Percentiles rank a stretch among this genome's conserved stretches.
Conservation (phyloP, 2,113 vertebrate genomes). For the Hassar affinis region DNA sequence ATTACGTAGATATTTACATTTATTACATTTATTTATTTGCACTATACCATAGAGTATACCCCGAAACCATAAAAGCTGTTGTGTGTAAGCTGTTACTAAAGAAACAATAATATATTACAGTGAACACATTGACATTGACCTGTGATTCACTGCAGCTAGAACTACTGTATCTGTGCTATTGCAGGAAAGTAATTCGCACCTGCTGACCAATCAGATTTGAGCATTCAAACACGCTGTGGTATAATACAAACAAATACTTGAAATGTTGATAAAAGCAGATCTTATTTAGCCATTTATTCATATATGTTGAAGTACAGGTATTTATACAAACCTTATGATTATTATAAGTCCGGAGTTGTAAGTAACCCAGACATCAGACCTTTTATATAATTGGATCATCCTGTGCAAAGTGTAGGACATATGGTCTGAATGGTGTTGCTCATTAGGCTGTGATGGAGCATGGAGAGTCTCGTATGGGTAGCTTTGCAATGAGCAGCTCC, state of each 20-base stretch:
- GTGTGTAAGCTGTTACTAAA: not conserved
- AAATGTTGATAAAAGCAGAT: not conserved
- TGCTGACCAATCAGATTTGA: not conserved
- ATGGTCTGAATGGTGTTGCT: not conserved
- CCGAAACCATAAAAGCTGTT: not conserved
- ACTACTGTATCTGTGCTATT: no score
- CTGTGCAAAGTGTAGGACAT: not conserved
- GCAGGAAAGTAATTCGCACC: not conserved
- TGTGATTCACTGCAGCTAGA: not conserved
- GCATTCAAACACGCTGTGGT: not conserved
- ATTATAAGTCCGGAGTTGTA: not conserved
- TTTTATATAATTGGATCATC: constrained; percentile 9
- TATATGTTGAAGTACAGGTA: not conserved
- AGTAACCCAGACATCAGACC: not conserved
- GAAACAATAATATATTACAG: not conserved
- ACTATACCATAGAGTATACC: no score
- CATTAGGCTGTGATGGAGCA: not conserved
- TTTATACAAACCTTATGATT: not conserved
- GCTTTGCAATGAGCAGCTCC: constrained; percentile 19
- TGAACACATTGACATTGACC: not conserved
- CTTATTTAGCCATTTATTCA: not conserved
- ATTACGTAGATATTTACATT: no score
- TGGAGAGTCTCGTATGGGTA: not conserved
- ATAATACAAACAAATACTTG: not conserved
- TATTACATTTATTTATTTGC: no score